Evolutionary conservation across 2,113 vertebrate genomes (phyloP).

Genomic region (Neolamprologus variostigma): DNA sequence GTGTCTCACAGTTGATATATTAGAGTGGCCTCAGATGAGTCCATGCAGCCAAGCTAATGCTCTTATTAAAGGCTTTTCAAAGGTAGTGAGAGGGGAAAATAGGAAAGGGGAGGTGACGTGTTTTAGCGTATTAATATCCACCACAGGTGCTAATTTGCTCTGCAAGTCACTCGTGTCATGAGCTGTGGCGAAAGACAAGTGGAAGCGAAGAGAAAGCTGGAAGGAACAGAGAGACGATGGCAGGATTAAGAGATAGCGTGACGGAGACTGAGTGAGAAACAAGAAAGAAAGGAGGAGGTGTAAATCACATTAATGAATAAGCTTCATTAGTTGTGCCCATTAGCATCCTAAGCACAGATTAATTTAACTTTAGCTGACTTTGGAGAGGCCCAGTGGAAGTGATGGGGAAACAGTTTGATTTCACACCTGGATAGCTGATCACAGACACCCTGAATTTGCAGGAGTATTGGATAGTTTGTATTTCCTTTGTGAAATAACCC

Average conservation of each 20-base stretch:
- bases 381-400: neutral
- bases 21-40: conserved; percentile 2
- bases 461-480: neutral
- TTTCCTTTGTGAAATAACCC: neutral
- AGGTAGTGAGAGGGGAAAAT: neutral
- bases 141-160: conserved; percentile 20
- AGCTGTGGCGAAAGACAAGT: neutral
- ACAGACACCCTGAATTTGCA: neutral
- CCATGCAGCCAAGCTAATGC: neutral
- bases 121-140: conserved; percentile 16
- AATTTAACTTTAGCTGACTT: conserved; percentile 36
- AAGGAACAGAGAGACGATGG: neutral
- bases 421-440: conserved; percentile 31
- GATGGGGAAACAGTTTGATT: conserved; percentile 11
- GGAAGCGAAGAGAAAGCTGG: neutral
- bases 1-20: conserved; percentile 17
- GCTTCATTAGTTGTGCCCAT: conserved; percentile 47
- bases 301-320: conserved; percentile 50
- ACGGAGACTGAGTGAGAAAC: neutral
- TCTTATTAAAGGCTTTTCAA: conserved; percentile 18
- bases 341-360: conserved; percentile 31
- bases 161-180: conserved; percentile 24
- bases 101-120: neutral
- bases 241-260: neutral
- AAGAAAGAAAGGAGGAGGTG: neutral